phyloP scores from a whole-genome alignment of 2,113 vertebrate genomes.

The Cebidichthys violaceus region DNA sequence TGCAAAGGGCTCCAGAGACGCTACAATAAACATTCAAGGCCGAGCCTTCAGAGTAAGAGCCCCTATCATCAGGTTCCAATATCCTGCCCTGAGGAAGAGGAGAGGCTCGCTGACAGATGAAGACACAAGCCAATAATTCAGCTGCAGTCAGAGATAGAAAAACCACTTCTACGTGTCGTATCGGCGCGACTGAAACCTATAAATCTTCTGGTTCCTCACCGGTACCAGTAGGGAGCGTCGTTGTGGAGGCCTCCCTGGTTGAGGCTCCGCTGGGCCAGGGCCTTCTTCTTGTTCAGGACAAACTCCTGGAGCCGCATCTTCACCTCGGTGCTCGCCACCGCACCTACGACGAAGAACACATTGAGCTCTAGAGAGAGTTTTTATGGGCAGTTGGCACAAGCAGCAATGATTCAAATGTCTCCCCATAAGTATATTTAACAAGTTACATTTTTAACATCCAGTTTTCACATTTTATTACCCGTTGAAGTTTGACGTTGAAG shows the following conservation, averaged over 20 bases:
- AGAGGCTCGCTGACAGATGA: conserved; percentile 51
- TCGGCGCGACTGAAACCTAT: background rate
- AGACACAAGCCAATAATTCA: conserved; percentile 51
- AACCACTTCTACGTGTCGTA: too few relatives aligned
- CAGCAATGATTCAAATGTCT: background rate
- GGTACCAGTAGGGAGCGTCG: conserved; percentile 96
- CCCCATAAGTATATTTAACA: background rate
- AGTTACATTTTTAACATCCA: background rate
- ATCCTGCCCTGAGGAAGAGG: conserved; percentile 58
- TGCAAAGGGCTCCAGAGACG: conserved; percentile 40
- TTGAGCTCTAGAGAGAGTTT: background rate
- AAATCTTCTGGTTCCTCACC: conserved; percentile 83
- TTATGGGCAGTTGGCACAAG: background rate
- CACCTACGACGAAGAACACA: conserved; percentile 80
- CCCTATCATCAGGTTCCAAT: conserved; percentile 71
- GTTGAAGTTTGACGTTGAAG: background rate
- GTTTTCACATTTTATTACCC: background rate
- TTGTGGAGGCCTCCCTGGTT: conserved; percentile 93
- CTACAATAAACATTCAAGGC: conserved; percentile 60
- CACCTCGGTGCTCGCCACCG: conserved; percentile 97
- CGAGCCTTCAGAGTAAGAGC: conserved; percentile 11
- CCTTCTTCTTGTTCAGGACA: conserved; percentile 98
- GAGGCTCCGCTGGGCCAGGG: conserved; percentile 94
- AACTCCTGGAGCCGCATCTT: conserved; percentile 99
- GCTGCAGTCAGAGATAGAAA: too few relatives aligned